A percentile compares a stretch with the other conserved stretches of the same genome.
These are phyloP conservation scores for Coptotermes formosanus DNA, from an alignment of 1,140 invertebrate genomes.

Conservation along the genomic window DNA sequence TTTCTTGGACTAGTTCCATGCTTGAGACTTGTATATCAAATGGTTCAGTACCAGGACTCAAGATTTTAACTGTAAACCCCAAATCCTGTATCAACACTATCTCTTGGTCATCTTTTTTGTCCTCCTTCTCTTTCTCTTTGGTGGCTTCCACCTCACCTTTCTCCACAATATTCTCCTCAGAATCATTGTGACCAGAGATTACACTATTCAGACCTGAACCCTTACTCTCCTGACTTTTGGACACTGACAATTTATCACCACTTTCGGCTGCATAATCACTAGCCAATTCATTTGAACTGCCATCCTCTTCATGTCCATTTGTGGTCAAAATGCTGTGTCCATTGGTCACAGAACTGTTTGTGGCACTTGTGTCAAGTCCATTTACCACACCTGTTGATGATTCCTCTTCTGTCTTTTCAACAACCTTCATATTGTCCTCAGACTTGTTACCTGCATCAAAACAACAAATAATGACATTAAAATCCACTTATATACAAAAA, in stretches of 20 bases:
- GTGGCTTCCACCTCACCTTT: slow-evolving; percentile 55
- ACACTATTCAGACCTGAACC: not conserved
- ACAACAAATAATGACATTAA: no score
- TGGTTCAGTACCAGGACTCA: slow-evolving; percentile 82
- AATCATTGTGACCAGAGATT: slow-evolving; percentile 25
- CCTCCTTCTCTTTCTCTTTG: slow-evolving; percentile 46
- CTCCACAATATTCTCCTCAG: slow-evolving; percentile 48
- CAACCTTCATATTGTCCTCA: slow-evolving; percentile 22
- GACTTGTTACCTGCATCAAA: slow-evolving; percentile 21
- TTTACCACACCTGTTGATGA: not conserved
- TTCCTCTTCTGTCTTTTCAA: slow-evolving; percentile 22
- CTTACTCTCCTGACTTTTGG: slow-evolving; percentile 19
- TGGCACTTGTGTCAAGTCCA: not conserved
- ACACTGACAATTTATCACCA: no score
- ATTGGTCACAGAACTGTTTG: not conserved
- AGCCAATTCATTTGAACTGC: not conserved
- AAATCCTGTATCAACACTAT: slow-evolving; percentile 91
- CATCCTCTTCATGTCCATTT: slow-evolving; percentile 14
- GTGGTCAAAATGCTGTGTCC: not conserved
- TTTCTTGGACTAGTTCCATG: slow-evolving; percentile 98
- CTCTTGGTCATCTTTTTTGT: slow-evolving; percentile 68
- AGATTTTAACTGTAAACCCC: slow-evolving; percentile 90
- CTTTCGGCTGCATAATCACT: not conserved
- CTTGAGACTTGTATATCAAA: slow-evolving; percentile 95
- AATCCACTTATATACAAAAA: no score